Base-by-base conservation (phyloP, 2,113 vertebrate genomes). In the Haemorhous mexicanus region DNA sequence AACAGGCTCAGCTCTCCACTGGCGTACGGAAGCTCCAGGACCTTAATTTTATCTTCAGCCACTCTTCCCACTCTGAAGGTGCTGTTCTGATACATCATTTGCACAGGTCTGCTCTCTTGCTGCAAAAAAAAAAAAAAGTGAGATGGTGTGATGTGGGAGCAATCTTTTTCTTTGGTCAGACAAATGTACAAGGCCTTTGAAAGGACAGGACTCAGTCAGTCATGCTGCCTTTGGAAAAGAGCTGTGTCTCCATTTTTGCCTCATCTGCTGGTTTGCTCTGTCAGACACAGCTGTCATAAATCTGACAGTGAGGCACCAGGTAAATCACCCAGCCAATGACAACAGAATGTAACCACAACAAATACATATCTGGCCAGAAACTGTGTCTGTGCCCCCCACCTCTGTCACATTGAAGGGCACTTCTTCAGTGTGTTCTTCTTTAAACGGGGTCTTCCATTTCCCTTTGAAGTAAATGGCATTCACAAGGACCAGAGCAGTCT, bases 401-500 rank as follows among this genome's bases (percentile, higher is more conserved):
- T 96, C 17, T 27, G 91, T 96, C 49, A 95, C 23, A 0, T 18
- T 88, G 83, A 96, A 96, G 16, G 37, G 53, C 5, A 37, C 1
- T 80, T 92, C 67, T 22, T 1, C 41, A 20, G 94, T 95, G 44
- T 95, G 0, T 2, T 93, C 85, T 41, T 70, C 52, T 46, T 79
- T 73, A 55, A 97, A 97, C 0, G 53, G 13, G 0, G 3, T 67
- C 27, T 69, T 93, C 97, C 96, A 97, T 35, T 53, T 46, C 28
- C 96, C 96, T 67, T 84, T 96, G 94, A 96, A 96, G 76, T 90
- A 95, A 73, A 95, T 39, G 11, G 94, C 96, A 16, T 90, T 95
- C 32, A 98, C 98, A 68, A 99, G 96, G 81, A 98, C 97, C 77
- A 99, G 35, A 6, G 52, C 68, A 3, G 98, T 98, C 89, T 97